A percentile compares a stretch with the other conserved stretches of the same genome.
These are phyloP conservation scores for Percina caprodes DNA, from an alignment of 2,113 vertebrate species.

Conservation along the genomic window DNA sequence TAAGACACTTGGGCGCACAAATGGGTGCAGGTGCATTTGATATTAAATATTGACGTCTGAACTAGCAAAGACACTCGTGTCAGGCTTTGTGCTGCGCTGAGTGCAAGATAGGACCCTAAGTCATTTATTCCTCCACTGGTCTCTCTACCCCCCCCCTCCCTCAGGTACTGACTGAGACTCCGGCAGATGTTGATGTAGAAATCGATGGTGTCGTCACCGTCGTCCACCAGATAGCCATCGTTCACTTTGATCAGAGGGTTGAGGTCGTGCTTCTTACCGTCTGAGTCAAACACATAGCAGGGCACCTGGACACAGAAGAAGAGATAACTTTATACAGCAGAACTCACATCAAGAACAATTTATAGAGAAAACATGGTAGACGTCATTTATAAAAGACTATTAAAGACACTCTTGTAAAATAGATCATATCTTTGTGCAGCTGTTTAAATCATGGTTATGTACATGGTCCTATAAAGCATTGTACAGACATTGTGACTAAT, in stretches of 20 bases:
- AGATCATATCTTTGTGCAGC: not conserved
- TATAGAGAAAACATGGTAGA: not conserved
- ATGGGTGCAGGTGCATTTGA: too few species aligned
- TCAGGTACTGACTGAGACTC: constrained; percentile 82
- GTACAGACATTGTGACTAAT: not conserved
- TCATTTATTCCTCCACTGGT: not conserved
- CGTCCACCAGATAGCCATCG: constrained; percentile 91
- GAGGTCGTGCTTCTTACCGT: constrained; percentile 91
- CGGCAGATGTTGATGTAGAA: constrained; percentile 96
- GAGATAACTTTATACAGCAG: not conserved
- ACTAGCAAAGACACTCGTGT: too few species aligned
- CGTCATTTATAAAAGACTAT: not conserved
- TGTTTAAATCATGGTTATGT: not conserved
- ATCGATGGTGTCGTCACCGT: constrained; percentile 87
- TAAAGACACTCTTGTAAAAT: not conserved
- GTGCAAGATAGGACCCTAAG: too few species aligned
- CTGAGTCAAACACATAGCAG: constrained; percentile 90
- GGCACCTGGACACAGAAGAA: constrained; percentile 86
- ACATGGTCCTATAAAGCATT: too few species aligned
- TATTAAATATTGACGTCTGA: too few species aligned
- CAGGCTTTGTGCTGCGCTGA: too few species aligned
- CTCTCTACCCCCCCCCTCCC: not conserved
- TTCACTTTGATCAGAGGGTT: constrained; percentile 90
- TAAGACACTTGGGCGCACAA: too few species aligned
- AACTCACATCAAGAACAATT: not conserved